Base-by-base conservation (phyloP, 1,140 invertebrate genomes). In the Drosophila lacertosa region DNA sequence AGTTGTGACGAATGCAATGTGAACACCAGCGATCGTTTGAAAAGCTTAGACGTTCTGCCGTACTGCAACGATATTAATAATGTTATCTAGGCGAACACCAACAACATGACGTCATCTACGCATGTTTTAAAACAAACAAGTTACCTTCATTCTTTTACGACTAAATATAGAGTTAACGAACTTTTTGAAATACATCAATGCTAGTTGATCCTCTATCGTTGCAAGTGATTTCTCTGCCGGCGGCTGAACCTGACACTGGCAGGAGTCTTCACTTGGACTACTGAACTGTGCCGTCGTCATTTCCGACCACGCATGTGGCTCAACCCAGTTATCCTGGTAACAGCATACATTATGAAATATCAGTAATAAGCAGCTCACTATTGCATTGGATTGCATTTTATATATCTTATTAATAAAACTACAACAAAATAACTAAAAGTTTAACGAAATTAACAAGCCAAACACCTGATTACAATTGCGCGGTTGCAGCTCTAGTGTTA, bases 161-260 rank as follows among this genome's bases (percentile, higher is more conserved):
- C 73, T 75, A 32, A 90, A 90, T 15, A 90, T 26, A 1, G 55
- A 16, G 18, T 62, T 82, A 7, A 74, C 68, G 48, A 90, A 88
- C 44, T 89, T 90, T 45, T 71, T 89, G 48, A 88, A 90, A 58
- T 89, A 89, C 7, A 50, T 76, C 13, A 90, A 58, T 11, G 89
- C 69, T 6, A 78, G 37, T 24, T 53, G 75, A 44, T 90, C 81
- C 20, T 76, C 69, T 4, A 60, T n/a, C 9, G 45, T 42, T 20
- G 50, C 74, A 3, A 54, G 47, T 29, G 77, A 64, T 15, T 45
- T 54, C 0, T 51, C 55, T 10, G 40, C 29, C 20, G 39, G 44
- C 29, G 11, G 2, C 11, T 20, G 35, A 16, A 37, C 53, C 15
- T 33, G 63, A 20, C 75, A 76, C 37, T 50, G 29, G 35, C 70